Base-by-base conservation (phyloP, 2,888 invertebrate species). In the Macrophya alboannulata region DNA sequence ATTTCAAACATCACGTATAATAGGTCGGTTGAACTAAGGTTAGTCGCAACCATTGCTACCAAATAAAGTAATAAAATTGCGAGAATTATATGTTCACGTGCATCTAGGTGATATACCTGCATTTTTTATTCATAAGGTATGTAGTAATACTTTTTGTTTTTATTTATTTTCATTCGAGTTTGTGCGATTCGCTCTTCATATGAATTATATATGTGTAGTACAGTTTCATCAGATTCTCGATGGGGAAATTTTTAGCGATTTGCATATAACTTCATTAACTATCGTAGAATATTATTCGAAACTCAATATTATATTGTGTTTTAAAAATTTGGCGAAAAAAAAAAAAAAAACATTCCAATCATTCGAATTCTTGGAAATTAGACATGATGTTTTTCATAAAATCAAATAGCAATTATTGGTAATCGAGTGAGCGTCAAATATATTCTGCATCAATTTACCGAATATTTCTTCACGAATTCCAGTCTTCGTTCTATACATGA, bases 31-130 rank as follows among this genome's bases (percentile, higher is more conserved):
- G 1, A 37, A n/a, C 17, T 71, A n/a, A 17, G 17, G 15, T 40
- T 17, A 37, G 71, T 71, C 71, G 40, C 71, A n/a, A 71, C 40
- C 15, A 37, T 15, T 15, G n/a, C 71, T 17, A 71, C 71, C 71
- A 40, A 71, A 71, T 71, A 71, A 40, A 71, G 40, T 71, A 17
- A 71, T 71, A 71, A 40, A 71, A 62, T 62, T 62, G 43, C 40
- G 71, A 72, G n/a, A 37, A 72, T 72, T 62, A 9, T 21, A 25
- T 62, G 21, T 62, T 21, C 25, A 25, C 10, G 10, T 21, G 8
- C 1, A 59, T 59, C 59, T 62, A 62, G 25, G 62, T 25, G n/a
- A 51, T 9, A 62, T 62, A 25, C 12, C 62, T 31, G 31, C 3
- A 62, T 10, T 21, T 62, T 62, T 62, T 25, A n/a, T 21, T 62